Evolutionary conservation across 2,888 invertebrate genomes (phyloP).

Genomic region (Xanthia icteritia): DNA sequence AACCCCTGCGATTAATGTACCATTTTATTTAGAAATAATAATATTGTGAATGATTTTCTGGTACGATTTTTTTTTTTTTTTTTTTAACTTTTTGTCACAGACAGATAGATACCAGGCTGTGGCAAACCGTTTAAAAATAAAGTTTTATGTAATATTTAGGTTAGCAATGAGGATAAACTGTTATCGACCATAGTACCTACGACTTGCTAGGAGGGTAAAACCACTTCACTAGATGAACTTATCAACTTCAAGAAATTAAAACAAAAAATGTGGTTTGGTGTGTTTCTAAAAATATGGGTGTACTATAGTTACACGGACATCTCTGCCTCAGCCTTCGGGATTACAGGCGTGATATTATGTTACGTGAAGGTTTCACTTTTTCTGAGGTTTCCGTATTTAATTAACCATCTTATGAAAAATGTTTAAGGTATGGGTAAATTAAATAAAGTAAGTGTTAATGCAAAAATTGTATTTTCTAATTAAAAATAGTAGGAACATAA

Average conservation of each 20-base stretch:
- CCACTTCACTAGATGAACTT: not conserved
- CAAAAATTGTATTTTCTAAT: constrained; percentile 36
- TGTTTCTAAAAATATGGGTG: not conserved
- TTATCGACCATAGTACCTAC: not conserved
- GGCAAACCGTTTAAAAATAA: too few relatives aligned
- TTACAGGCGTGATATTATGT: too few relatives aligned
- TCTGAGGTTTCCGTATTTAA: too few relatives aligned
- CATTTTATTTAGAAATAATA: too few relatives aligned
- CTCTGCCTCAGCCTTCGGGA: not conserved
- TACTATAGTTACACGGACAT: not conserved
- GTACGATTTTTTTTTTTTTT: too few relatives aligned
- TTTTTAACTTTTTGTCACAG: not conserved
- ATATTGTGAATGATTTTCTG: too few relatives aligned
- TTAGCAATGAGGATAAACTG: constrained; percentile 18
- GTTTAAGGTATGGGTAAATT: constrained; percentile 10
- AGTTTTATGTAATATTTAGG: not conserved
- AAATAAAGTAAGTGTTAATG: constrained; percentile 15
- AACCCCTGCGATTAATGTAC: too few relatives aligned
- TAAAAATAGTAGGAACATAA: constrained; percentile 64
- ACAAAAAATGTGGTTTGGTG: not conserved
- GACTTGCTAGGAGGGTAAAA: constrained; percentile 9
- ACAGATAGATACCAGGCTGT: not conserved
- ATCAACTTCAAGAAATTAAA: too few relatives aligned
- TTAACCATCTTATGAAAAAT: not conserved
- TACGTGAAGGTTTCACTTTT: not conserved